Evolutionary conservation across 2,888 invertebrate species (phyloP), one percentile per base, ranked within the genome.

Genomic region (Caenorhabditis japonica): DNA sequence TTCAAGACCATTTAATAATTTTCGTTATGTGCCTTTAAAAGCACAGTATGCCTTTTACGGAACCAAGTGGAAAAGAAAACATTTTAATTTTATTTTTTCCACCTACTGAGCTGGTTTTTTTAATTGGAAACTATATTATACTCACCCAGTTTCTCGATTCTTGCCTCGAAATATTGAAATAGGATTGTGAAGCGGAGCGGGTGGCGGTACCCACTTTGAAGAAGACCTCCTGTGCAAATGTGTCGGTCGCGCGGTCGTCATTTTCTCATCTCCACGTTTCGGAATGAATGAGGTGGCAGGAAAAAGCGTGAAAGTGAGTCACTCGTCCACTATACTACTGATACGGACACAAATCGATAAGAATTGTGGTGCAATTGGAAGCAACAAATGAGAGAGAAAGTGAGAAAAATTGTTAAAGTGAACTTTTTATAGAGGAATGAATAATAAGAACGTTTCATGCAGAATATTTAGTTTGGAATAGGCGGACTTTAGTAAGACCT

Each of bases 141-240:
- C 60, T 64, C 17, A 79, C 79, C 76, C 79, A 36, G 55, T 59
- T 27, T 66, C 52, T 30, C 76, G 44, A 60, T 62, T 59, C 25
- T 33, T 43, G 21, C 75, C 60, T 46, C 56, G 41, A 47, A 79
- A 61, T 27, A 75, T 69, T 15, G 76, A 66, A n/a, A 77, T 66
- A 10, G 79, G 79, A 53, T 79, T 79, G 55, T 76, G 70, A 34
- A 79, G 41, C 8, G 70, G 66, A 5, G 75, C 76, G 4, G 75
- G 58, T 8, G 69, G 66, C 7, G 79, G 79, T 3, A 75, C 70
- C 79, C 79, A 79, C 58, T 70, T 69, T 1, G 79, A 79, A 19
- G 73, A 73, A 12, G 68, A 69, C 44, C 76, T 44, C 49, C 73
- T 55, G 43, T 73, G 73, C 19, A 73, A 19, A 52, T 73, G 73